These are phyloP conservation scores for Zophobas atratus DNA, from an alignment of 1,140 invertebrate species.

Conservation along the genomic window DNA sequence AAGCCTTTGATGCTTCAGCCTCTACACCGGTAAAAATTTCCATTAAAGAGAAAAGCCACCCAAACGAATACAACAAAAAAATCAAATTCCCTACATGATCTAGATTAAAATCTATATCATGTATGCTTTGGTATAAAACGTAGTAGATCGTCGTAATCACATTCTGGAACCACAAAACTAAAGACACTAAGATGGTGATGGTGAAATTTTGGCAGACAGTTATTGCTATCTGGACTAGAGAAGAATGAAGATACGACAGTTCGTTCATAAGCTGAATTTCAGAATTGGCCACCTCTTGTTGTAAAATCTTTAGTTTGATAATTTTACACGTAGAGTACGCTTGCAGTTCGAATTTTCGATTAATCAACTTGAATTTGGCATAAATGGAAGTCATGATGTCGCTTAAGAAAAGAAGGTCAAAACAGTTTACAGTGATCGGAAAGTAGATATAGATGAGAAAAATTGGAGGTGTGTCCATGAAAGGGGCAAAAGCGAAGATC, in stretches of 20 bases:
- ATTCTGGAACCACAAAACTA: not conserved
- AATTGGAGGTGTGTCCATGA: not conserved
- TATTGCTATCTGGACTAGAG: not conserved
- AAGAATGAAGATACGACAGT: not conserved
- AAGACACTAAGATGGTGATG: not conserved
- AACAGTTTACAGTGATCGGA: not conserved
- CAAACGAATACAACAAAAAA: not conserved
- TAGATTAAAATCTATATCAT: too few relatives aligned
- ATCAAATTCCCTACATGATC: not conserved
- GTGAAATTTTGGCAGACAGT: not conserved
- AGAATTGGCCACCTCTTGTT: not conserved
- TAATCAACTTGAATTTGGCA: not conserved
- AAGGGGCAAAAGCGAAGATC: not conserved
- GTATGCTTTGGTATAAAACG: too few relatives aligned
- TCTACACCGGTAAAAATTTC: not conserved
- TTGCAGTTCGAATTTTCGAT: not conserved
- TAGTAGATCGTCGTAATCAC: not conserved
- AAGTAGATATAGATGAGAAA: not conserved
- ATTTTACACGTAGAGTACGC: not conserved
- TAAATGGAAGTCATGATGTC: not conserved
- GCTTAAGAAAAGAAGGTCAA: not conserved
- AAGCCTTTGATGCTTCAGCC: slow-evolving; percentile 26
- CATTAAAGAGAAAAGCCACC: not conserved
- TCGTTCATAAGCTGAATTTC: not conserved
- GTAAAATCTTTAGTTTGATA: too few relatives aligned